These are phyloP conservation scores for Enteromius afrohamiltoni DNA, from an alignment of 2,797 vertebrate genomes.

Conservation along the genomic window DNA sequence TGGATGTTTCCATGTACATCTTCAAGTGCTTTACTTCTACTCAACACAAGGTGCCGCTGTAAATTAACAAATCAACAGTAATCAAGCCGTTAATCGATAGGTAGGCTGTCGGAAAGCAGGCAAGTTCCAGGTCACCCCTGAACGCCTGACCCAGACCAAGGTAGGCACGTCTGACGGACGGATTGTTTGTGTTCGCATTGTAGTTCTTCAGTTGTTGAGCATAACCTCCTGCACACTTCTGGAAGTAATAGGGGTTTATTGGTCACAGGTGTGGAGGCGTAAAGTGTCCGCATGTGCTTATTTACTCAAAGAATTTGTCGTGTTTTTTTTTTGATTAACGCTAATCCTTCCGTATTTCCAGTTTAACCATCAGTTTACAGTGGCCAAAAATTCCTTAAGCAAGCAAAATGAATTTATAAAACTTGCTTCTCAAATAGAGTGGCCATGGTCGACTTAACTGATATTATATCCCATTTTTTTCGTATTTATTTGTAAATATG, in stretches of 20 bases:
- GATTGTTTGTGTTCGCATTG: not conserved
- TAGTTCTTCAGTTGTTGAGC: no score
- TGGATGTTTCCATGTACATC: not conserved
- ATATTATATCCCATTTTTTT: no score
- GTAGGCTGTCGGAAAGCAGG: not conserved
- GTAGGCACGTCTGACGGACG: not conserved
- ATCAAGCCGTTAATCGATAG: not conserved
- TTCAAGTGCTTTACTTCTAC: slow-evolving; percentile 2
- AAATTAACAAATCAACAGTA: slow-evolving; percentile 48
- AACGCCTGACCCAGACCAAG: not conserved
- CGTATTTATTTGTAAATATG: not conserved
- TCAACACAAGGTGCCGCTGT: slow-evolving; percentile 59
- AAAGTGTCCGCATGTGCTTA: not conserved
- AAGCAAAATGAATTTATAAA: not conserved
- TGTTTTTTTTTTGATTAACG: not conserved
- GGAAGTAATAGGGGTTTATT: not conserved
- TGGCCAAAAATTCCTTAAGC: not conserved
- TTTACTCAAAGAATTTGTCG: not conserved
- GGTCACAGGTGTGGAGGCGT: not conserved
- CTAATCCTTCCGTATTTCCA: not conserved
- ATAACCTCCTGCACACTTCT: not conserved
- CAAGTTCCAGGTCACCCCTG: not conserved
- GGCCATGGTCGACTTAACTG: not conserved
- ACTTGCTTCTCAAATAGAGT: not conserved
- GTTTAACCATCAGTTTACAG: not conserved